Evolutionary conservation across 2,797 vertebrate genomes (phyloP).

Genomic region (Sebastes aleutianus): DNA sequence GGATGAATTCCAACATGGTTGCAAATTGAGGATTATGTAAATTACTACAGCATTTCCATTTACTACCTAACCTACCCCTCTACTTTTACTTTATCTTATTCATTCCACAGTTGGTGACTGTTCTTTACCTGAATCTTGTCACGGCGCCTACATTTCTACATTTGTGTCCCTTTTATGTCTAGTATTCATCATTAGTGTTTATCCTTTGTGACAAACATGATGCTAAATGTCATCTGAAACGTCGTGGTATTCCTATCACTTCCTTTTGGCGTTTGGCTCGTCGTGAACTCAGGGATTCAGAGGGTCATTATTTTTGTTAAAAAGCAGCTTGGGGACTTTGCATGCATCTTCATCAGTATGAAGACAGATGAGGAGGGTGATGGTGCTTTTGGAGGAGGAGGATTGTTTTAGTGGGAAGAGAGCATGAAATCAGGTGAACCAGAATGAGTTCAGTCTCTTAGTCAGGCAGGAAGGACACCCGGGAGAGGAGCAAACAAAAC

Average conservation of each 20-base stretch:
- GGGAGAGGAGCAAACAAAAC: slow-evolving; percentile 58
- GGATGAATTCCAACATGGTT: background rate
- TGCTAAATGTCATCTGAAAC: background rate
- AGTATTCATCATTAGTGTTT: background rate
- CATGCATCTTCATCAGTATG: slow-evolving; percentile 76
- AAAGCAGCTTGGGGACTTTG: slow-evolving; percentile 72
- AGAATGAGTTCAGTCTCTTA: slow-evolving; percentile 61
- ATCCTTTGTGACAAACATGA: background rate
- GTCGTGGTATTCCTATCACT: background rate
- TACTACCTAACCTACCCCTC: background rate
- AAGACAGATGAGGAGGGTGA: slow-evolving; percentile 70
- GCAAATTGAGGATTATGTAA: background rate
- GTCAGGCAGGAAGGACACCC: slow-evolving; percentile 59
- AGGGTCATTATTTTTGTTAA: background rate
- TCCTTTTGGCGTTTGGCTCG: background rate
- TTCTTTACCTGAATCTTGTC: too few relatives aligned
- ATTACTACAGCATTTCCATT: background rate
- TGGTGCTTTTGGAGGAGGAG: slow-evolving; percentile 60
- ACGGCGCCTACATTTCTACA: too few relatives aligned
- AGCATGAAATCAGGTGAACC: slow-evolving; percentile 73
- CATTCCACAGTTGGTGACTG: too few relatives aligned
- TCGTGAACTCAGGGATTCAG: background rate
- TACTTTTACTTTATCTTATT: background rate
- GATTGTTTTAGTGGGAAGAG: slow-evolving; percentile 70
- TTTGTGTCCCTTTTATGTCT: too few relatives aligned